These are phyloP conservation scores for Ondatra zibethicus DNA, from an alignment of 2,113 vertebrate genomes.

Conservation along the genomic window DNA sequence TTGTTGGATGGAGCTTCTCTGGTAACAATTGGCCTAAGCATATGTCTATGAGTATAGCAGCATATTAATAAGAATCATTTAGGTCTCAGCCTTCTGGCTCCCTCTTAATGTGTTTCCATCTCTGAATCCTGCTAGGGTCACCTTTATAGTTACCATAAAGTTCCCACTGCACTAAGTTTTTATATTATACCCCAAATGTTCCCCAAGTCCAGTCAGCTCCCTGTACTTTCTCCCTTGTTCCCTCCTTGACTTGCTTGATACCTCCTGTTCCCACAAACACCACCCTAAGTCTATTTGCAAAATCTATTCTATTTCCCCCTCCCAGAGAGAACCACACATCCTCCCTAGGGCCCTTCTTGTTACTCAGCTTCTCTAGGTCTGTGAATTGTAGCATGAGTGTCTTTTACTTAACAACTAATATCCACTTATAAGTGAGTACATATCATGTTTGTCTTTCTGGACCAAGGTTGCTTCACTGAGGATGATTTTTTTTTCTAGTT, in stretches of 20 bases:
- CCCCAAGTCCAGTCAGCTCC: not conserved
- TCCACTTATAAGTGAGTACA: not conserved
- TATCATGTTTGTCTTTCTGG: not conserved
- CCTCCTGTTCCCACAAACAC: not conserved
- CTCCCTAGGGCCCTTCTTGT: not conserved
- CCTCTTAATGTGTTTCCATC: too few relatives aligned
- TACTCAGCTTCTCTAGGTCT: not conserved
- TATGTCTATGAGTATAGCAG: not conserved
- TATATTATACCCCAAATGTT: not conserved
- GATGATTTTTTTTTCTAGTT: not conserved
- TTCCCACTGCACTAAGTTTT: not conserved
- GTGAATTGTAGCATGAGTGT: not conserved
- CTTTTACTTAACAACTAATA: not conserved
- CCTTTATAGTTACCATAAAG: not conserved
- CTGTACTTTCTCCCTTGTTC: not conserved
- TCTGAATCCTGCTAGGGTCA: not conserved
- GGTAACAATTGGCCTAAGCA: not conserved
- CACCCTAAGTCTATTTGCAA: not conserved
- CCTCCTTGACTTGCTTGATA: not conserved
- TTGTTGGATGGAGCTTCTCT: not conserved
- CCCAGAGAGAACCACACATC: not conserved
- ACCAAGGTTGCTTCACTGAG: too few relatives aligned
- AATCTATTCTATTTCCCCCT: not conserved
- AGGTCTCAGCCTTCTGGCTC: not conserved
- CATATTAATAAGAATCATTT: not conserved